Percentiles rank a stretch among this genome's conserved stretches.
These are phyloP conservation scores for Achroia grisella DNA, from an alignment of 1,140 invertebrate genomes.

Conservation along the genomic window DNA sequence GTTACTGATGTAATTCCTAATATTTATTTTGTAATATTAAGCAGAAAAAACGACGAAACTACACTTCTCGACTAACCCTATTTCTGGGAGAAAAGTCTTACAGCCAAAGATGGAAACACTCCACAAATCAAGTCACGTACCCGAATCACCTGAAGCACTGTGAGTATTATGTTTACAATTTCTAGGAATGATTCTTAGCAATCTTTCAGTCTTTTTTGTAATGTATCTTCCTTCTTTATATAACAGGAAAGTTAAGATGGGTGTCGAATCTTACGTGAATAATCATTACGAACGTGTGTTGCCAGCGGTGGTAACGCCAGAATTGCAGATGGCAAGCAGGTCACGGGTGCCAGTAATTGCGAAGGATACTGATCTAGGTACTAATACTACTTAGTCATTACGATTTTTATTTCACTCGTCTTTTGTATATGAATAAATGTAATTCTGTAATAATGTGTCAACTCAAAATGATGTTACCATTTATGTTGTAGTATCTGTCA, in stretches of 20 bases:
- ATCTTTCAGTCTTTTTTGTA: neutral
- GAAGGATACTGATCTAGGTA: slow-evolving; percentile 33
- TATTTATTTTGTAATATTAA: slow-evolving; percentile 5
- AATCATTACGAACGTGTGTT: slow-evolving; percentile 20
- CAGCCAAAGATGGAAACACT: slow-evolving; percentile 5
- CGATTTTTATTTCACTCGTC: too few species aligned
- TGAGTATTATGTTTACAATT: slow-evolving; percentile 3
- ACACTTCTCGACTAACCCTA: slow-evolving; percentile 20
- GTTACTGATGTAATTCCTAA: neutral
- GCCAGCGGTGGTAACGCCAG: neutral
- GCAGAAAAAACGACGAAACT: slow-evolving; percentile 6
- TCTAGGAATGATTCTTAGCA: neutral
- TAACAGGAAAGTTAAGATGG: slow-evolving; percentile 32
- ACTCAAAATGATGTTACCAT: too few species aligned
- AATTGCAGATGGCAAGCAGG: slow-evolving; percentile 10
- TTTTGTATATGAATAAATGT: too few species aligned
- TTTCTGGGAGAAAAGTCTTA: slow-evolving; percentile 18
- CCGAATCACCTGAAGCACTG: slow-evolving; percentile 24
- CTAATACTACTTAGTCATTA: neutral
- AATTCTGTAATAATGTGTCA: too few species aligned
- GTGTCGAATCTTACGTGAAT: slow-evolving; percentile 40
- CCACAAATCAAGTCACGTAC: slow-evolving; percentile 11
- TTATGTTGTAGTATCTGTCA: slow-evolving; percentile 10
- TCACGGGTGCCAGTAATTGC: slow-evolving; percentile 37
- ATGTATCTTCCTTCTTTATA: too few species aligned